phyloP scores from a whole-genome alignment of 2,888 invertebrate genomes.

The Watsonalla binaria region DNA sequence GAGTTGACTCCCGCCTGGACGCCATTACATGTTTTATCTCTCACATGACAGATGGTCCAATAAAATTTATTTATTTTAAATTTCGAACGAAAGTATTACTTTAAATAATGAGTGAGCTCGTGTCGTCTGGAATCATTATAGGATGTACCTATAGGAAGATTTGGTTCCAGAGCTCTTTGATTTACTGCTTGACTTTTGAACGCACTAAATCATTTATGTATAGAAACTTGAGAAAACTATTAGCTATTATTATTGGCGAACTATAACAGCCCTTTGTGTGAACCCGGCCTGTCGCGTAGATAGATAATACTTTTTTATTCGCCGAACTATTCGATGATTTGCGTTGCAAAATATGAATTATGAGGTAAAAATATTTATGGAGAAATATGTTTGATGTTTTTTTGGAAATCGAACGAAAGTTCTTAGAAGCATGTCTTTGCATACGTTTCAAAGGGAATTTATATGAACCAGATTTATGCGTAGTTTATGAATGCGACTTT shows the following conservation, averaged over 20 bases:
- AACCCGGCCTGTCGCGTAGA: constrained; percentile 33
- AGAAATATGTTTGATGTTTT: constrained; percentile 34
- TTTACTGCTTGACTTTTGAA: constrained; percentile 73
- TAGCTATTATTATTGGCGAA: constrained; percentile 73
- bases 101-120: constrained; percentile 71
- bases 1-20: constrained; percentile 51
- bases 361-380: constrained; percentile 33
- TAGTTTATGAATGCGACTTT: no score
- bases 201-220: constrained; percentile 73
- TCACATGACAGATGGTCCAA: constrained; percentile 71
- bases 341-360: constrained; percentile 55
- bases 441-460: no score
- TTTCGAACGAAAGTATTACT: constrained; percentile 52
- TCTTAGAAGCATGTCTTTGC: no score
- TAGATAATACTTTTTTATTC: constrained; percentile 50
- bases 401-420: constrained; percentile 15
- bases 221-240: constrained; percentile 74
- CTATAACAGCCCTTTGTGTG: constrained; percentile 60
- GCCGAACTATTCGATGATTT: constrained; percentile 50
- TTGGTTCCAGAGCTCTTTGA: constrained; percentile 56
- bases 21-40: constrained; percentile 65
- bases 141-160: constrained; percentile 46
- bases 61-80: constrained; percentile 75
- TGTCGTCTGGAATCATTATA: constrained; percentile 60
- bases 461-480: no score